Conservation (phyloP, 1,140 invertebrate genomes). For the Drosophila repleta region DNA sequence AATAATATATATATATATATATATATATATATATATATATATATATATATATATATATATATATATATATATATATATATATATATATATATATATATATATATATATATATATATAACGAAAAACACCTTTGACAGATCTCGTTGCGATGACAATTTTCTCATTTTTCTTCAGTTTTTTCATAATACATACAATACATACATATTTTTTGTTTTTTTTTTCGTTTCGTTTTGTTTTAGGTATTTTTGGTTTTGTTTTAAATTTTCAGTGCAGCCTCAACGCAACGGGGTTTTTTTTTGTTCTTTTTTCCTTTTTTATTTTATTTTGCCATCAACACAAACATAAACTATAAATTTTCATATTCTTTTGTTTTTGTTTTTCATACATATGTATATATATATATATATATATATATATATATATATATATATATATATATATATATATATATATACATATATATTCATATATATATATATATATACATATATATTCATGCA, state of each 20-base stretch:
- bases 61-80: too few relatives aligned
- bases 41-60: too few relatives aligned
- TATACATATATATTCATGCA: conserved; percentile 37
- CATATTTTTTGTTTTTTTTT: background rate
- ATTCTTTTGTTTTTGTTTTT: conserved; percentile 4
- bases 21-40: too few relatives aligned
- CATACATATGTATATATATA: conserved; percentile 26
- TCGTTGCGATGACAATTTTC: conserved; percentile 34
- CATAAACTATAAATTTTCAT: conserved; percentile 9
- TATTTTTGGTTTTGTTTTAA: conserved; percentile 6
- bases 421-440: conserved; percentile 33
- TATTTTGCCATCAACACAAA: conserved; percentile 29
- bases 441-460: conserved; percentile 43
- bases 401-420: conserved; percentile 34
- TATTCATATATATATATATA: conserved; percentile 29
- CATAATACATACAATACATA: conserved; percentile 35
- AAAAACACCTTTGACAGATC: conserved; percentile 37
- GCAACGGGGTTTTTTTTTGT: conserved; percentile 15
- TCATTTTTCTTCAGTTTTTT: conserved; percentile 25
- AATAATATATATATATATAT: background rate
- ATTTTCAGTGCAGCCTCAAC: conserved; percentile 44
- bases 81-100: too few relatives aligned
- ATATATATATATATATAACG: conserved; percentile 3
- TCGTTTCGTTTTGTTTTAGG: background rate
- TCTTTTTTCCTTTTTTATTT: background rate